Base-by-base conservation (phyloP, 2,888 invertebrate species). In the Habroteleia sp. region DNA sequence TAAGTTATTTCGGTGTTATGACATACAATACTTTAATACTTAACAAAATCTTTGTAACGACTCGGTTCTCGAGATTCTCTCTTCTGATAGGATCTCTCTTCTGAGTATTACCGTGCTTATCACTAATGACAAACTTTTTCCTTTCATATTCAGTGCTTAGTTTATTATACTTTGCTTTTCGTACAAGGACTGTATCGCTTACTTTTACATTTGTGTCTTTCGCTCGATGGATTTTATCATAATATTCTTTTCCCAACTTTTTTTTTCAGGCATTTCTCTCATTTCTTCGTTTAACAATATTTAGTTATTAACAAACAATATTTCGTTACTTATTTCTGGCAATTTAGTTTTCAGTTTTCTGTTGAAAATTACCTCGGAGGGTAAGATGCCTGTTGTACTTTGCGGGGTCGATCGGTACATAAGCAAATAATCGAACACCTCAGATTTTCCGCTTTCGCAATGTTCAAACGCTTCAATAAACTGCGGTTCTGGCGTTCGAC, bases 391-490 rank as follows among this genome's bases (percentile, higher is more conserved):
- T 3, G 72, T 77, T 3, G 74, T 74, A 11, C 13, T 17, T 2
- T 77, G 71, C 6, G 56, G 63, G 5, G 44, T 33, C 14, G 50
- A 35, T 0, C 72, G 46, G 17, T 77, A 77, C 23, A 58, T 69
- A 17, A 77, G 54, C 7, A 77, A 14, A 33, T 73, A 77, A 20
- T 39, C 48, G 0, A n/a, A 14, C 10, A 66, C 6, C 17, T 66
- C 56, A 8, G 23, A 31, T 33, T 48, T 31, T 66, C 56, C 4
- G 48, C 25, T 11, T 52, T 29, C 0, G 66, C 66, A 31, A 66
- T 56, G 31, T 66, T 66, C 1, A 66, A 25, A n/a, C 66, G 23
- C 20, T 66, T 66, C 8, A 66, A 14, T 6, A 56, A 27, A 16
- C 66, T 66, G n/a, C 56, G 17, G 4, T 66, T 66, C n/a, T 66